phyloP scores from a whole-genome alignment of 2,888 invertebrate species.

The Uropetala carovei region DNA sequence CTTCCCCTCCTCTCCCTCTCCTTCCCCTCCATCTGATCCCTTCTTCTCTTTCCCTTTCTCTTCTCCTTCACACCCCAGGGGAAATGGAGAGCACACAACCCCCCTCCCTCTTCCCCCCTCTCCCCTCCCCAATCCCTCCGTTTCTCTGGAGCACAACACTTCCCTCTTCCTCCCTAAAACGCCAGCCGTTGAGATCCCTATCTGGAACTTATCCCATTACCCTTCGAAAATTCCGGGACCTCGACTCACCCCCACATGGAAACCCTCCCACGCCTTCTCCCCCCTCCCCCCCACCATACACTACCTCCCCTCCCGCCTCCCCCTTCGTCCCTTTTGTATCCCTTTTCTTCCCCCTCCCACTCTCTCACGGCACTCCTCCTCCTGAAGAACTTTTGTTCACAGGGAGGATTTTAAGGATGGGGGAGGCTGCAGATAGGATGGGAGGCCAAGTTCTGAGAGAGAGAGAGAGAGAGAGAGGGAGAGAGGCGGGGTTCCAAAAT shows the following conservation, averaged over 20 bases:
- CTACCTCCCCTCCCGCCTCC: neutral
- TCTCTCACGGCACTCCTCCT: neutral
- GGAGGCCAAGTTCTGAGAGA: neutral
- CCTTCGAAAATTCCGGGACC: conserved; percentile 59
- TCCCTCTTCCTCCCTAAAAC: conserved; percentile 33
- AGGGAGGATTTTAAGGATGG: conserved; percentile 15
- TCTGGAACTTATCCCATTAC: conserved; percentile 63
- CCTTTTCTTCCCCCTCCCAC: neutral
- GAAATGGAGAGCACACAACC: conserved; percentile 9
- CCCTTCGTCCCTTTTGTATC: neutral
- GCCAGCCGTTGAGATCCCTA: conserved; percentile 58
- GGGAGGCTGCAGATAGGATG: neutral
- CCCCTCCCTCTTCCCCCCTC: neutral
- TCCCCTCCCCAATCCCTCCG: neutral
- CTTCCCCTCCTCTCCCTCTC: too few relatives aligned
- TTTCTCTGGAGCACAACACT: neutral
- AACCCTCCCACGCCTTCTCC: neutral
- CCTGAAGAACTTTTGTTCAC: conserved; percentile 42
- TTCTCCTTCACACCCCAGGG: neutral
- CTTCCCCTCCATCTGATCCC: neutral
- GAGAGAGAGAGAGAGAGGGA: neutral
- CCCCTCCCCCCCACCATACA: neutral
- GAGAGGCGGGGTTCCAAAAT: neutral
- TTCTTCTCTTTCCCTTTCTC: neutral
- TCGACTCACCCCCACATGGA: neutral